Conservation (phyloP, 1,140 invertebrate species). For the Euura lappo region DNA sequence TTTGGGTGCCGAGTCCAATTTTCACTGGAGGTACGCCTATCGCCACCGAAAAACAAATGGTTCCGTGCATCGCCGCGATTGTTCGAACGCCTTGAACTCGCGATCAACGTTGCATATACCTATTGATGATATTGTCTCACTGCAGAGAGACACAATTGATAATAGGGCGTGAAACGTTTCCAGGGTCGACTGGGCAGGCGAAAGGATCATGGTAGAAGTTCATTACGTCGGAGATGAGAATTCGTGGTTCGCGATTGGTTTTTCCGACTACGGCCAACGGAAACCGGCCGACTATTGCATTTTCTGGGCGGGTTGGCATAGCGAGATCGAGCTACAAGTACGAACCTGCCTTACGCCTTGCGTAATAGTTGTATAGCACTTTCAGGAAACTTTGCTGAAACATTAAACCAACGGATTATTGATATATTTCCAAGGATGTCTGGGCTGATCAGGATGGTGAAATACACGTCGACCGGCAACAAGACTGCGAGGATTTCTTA, state of each 20-base stretch:
- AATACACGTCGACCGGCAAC: constrained; percentile 73
- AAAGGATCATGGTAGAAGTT: constrained; percentile 59
- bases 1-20: constrained; percentile 48
- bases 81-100: background rate
- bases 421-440: constrained; percentile 67
- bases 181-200: constrained; percentile 56
- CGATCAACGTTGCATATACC: background rate
- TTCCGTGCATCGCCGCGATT: background rate
- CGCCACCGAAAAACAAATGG: background rate
- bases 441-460: constrained; percentile 73
- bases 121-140: constrained; percentile 10
- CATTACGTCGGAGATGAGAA: constrained; percentile 55
- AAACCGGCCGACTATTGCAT: constrained; percentile 86
- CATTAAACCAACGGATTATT: constrained; percentile 20
- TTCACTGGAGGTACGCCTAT: constrained; percentile 52
- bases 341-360: constrained; percentile 49
- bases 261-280: constrained; percentile 85
- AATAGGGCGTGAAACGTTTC: constrained; percentile 17
- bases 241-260: constrained; percentile 87
- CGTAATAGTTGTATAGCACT: background rate
- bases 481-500: constrained; percentile 80
- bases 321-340: constrained; percentile 73
- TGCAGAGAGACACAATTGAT: constrained; percentile 3
- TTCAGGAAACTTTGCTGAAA: too few species aligned
- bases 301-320: constrained; percentile 76